Percentiles rank a stretch among this genome's conserved stretches.
phyloP scores from a whole-genome alignment of 1,140 invertebrate genomes.

The Drosophila pachea region DNA sequence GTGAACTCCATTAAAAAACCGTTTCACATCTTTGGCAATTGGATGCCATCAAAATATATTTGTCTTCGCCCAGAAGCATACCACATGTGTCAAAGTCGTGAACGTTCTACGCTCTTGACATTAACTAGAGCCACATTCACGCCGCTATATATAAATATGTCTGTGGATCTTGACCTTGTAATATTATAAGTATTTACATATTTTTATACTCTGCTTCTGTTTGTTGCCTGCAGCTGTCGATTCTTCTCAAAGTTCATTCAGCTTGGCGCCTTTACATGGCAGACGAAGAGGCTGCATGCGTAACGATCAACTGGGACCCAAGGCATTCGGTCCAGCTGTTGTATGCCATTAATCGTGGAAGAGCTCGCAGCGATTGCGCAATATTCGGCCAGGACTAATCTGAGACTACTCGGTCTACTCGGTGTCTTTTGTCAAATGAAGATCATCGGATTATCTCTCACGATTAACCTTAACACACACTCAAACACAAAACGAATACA shows the following conservation, averaged over 20 bases:
- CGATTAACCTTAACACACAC: too few species aligned
- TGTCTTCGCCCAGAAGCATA: conserved; percentile 31
- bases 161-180: conserved; percentile 50
- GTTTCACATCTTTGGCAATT: conserved; percentile 56
- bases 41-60: conserved; percentile 54
- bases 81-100: conserved; percentile 60
- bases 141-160: not conserved
- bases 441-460: too few species aligned
- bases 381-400: too few species aligned
- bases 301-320: conserved; percentile 7
- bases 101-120: conserved; percentile 59
- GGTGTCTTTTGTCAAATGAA: too few species aligned
- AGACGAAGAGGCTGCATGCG: conserved; percentile 19
- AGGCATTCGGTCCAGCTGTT: conserved; percentile 45
- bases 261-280: conserved; percentile 68
- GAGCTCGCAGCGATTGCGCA: not conserved
- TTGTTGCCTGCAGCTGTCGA: conserved; percentile 66
- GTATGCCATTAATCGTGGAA: conserved; percentile 52
- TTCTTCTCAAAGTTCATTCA: conserved; percentile 54
- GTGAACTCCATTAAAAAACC: conserved; percentile 68
- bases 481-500: too few species aligned
- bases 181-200: conserved; percentile 25
- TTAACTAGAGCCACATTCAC: conserved; percentile 25
- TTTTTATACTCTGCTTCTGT: conserved; percentile 3
- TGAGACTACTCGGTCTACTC: too few species aligned